Conservation (phyloP, 2,888 invertebrate species). For the Drosophila mayaguana region DNA sequence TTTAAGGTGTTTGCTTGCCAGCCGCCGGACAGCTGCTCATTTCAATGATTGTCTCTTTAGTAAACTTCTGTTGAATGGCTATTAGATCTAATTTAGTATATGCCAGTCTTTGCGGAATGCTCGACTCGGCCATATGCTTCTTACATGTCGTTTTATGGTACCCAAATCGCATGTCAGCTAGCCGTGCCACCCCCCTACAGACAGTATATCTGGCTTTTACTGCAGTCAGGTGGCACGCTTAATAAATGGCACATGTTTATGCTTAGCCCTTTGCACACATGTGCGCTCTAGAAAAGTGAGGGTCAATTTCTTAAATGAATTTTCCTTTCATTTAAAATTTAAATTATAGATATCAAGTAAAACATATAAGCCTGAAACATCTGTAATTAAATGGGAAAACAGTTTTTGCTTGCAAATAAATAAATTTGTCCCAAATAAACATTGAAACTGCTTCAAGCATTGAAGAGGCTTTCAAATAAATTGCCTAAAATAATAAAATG, state of each 20-base stretch:
- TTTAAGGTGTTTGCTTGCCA: background rate
- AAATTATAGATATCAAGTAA: background rate
- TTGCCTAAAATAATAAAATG: background rate
- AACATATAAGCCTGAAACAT: background rate
- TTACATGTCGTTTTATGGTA: background rate
- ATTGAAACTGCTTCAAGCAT: background rate
- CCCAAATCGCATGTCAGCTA: slow-evolving; percentile 12
- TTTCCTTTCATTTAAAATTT: background rate
- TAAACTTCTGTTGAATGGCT: background rate
- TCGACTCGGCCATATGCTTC: background rate
- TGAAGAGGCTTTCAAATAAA: background rate
- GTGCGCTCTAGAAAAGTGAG: background rate
- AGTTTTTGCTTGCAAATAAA: background rate
- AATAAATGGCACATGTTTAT: slow-evolving; percentile 3
- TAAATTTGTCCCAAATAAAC: background rate
- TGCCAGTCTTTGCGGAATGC: background rate
- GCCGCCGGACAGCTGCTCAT: background rate
- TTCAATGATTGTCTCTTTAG: background rate
- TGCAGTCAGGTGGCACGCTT: slow-evolving; percentile 16
- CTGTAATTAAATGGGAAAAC: background rate
- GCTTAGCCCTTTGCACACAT: background rate
- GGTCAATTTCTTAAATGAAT: background rate
- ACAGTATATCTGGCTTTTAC: slow-evolving; percentile 17
- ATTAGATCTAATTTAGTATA: background rate
- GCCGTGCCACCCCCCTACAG: background rate